Base-by-base conservation (phyloP, 2,888 invertebrate genomes). In the Petrolisthes manimaculis region DNA sequence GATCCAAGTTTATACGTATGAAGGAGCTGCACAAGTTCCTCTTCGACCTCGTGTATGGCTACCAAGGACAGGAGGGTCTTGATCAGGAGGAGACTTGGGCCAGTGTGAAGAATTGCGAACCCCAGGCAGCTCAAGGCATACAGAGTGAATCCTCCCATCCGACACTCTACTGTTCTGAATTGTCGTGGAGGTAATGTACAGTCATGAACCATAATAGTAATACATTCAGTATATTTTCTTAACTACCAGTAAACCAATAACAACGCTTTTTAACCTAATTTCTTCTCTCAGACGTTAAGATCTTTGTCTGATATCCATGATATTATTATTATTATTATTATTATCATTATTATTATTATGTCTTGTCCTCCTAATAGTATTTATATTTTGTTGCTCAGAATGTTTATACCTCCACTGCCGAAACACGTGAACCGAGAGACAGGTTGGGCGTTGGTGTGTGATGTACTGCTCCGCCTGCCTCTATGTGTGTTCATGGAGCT, bases 361-460 rank as follows among this genome's bases (percentile, higher is more conserved):
- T n/a, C n/a, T n/a, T n/a, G n/a, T n/a, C n/a, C n/a, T n/a, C n/a
- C n/a, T n/a, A n/a, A n/a, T n/a, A n/a, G n/a, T n/a, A n/a, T 37
- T 37, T 37, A 37, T 37, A 37, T 37, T 18, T 37, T 4, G 9
- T 5, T 37, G 12, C 37, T 9, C 90, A 90, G 90, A 61, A 91
- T 88, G 88, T 91, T 91, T 82, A 86, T 91, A 37, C 89, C 90
- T n/a, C 91, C 91, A 54, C 75, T 90, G 37, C 89, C 86, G 37
- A 80, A 89, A 5, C 90, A 90, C 84, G 78, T 83, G 92, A 92
- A 94, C 94, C 95, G 95, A 93, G 93, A 94, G 0, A 74, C 92
- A 6, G 96, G 96, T 9, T 96, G 96, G 96, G 94, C 95, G 55
- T 93, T 96, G 83, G 93, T 96, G 90, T 95, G 95, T 91, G 96